Evolutionary conservation across 2,797 vertebrate species (phyloP), one percentile per base, ranked within the genome.

Genomic region (Cossypha niveicapilla): DNA sequence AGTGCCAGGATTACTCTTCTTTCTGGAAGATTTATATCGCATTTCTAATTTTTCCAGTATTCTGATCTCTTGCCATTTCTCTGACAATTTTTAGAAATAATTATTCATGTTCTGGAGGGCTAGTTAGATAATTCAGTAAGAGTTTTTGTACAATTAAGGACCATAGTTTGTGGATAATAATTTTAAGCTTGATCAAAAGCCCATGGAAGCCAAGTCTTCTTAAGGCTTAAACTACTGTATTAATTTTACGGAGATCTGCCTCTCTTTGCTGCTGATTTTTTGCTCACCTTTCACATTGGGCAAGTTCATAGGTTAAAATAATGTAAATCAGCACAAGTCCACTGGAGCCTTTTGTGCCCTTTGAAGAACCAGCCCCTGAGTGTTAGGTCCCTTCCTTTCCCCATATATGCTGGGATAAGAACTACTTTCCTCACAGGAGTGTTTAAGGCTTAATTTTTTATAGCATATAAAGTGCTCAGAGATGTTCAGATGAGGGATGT

Each of bases 401-500:
- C 68, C 47, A 6, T 54, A n/a, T 48, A 74, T 14, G 63, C 95
- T 74, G 82, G 76, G 82, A 42, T 75, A 87, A 85, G 75, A 91
- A 79, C 74, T 88, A 14, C 71, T 93, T 91, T 57, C 88, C 95
- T 96, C 95, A 88, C 68, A 93, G 95, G 92, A 68, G 89, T 94
- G 94, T 97, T 94, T 92, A 96, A 94, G 88, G 77, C 96, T 96
- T 96, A 94, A 96, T 95, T 96, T 94, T 92, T 96, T 94, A 94
- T 96, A 77, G 95, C 93, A 63, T 93, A 76, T 95, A 94, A 97
- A 97, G 92, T 96, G 93, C 96, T 96, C 92, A 41, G 91, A 96
- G 92, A 92, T 95, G 91, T 93, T 92, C 21, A 27, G 93, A 81
- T 91, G 93, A 97, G 90, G 91, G 95, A 94, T 94, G 91, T 92